Evolutionary conservation across 2,888 invertebrate species (phyloP).

Genomic region (Tenthredo mesomela): DNA sequence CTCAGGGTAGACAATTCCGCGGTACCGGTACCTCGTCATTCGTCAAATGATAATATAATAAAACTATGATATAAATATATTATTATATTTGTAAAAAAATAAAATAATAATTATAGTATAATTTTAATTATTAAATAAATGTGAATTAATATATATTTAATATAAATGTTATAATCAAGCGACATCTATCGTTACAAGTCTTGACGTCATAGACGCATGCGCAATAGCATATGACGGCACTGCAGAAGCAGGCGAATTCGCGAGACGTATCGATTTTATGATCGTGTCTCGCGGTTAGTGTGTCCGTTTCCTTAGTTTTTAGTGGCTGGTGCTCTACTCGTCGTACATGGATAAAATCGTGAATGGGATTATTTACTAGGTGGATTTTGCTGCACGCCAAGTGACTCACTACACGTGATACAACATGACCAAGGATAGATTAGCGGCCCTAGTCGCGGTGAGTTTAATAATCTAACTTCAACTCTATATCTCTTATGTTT

Average conservation of each 20-base stretch:
- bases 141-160: not conserved
- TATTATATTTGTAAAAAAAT: conserved; percentile 47
- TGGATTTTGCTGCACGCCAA: conserved; percentile 71
- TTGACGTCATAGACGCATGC: conserved; percentile 79
- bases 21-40: conserved; percentile 62
- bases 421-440: conserved; percentile 96
- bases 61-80: no score
- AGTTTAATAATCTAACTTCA: conserved; percentile 76
- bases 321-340: conserved; percentile 79
- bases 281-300: conserved; percentile 80
- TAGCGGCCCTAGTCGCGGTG: conserved; percentile 97
- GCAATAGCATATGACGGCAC: conserved; percentile 79
- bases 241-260: conserved; percentile 83
- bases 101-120: conserved; percentile 53
- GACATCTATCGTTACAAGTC: conserved; percentile 57
- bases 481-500: not conserved
- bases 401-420: conserved; percentile 66
- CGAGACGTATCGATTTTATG: conserved; percentile 89
- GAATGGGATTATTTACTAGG: conserved; percentile 84
- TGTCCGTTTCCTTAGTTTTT: conserved; percentile 78
- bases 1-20: conserved; percentile 78
- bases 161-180: not conserved
- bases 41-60: conserved; percentile 53
- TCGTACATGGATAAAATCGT: conserved; percentile 86
- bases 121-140: conserved; percentile 61